Percentiles rank a stretch among this genome's conserved stretches.
Conservation (phyloP, 2,888 invertebrate genomes). For the Meiosimyza decipiens region DNA sequence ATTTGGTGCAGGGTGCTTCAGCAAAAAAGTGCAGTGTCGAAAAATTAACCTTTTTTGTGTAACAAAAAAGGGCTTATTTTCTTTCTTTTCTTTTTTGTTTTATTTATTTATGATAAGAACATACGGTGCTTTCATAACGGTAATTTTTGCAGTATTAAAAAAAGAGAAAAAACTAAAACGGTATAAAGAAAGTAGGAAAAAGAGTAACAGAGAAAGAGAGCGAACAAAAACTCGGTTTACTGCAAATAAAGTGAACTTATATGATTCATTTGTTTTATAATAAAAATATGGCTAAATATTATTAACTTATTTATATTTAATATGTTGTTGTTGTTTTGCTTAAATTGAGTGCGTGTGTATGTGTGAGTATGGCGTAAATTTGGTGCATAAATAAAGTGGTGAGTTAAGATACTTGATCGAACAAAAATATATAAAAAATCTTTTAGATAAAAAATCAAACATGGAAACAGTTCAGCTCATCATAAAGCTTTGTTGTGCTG, state of each 20-base stretch:
- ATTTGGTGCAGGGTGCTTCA: conserved; percentile 28
- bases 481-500: conserved; percentile 7
- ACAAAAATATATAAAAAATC: conserved; percentile 32
- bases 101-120: background rate
- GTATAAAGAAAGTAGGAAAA: too few relatives aligned
- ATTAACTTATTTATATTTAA: background rate
- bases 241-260: background rate
- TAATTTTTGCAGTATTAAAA: conserved; percentile 3
- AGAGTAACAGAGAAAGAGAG: too few relatives aligned
- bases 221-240: too few relatives aligned
- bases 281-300: conserved; percentile 1
- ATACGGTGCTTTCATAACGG: background rate
- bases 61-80: too few relatives aligned
- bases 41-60: background rate
- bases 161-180: background rate
- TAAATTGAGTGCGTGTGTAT: conserved; percentile 17
- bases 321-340: conserved; percentile 3
- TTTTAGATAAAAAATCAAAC: conserved; percentile 36
- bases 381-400: too few relatives aligned
- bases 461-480: conserved; percentile 38
- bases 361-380: conserved; percentile 15
- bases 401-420: conserved; percentile 1
- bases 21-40: conserved; percentile 21
- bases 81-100: background rate
- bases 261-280: background rate